A percentile compares a stretch with the other conserved stretches of the same genome.
Conservation (phyloP, 2,113 vertebrate species). For the Isurus oxyrinchus region DNA sequence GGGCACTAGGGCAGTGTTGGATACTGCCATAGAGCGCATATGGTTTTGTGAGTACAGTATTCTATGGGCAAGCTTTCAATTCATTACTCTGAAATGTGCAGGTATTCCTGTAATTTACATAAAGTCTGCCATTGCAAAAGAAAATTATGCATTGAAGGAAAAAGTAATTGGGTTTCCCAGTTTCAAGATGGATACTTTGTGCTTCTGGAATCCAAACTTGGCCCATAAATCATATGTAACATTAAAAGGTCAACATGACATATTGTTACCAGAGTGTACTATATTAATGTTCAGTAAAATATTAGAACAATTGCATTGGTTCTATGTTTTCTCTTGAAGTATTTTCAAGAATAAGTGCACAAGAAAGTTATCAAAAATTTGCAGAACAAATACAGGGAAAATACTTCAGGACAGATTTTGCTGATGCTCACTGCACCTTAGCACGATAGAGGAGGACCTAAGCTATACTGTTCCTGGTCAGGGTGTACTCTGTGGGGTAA, state of each 20-base stretch:
- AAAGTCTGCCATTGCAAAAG: not conserved
- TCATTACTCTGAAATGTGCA: not conserved
- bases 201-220: not conserved
- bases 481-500: not conserved
- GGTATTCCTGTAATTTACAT: not conserved
- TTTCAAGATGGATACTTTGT: not conserved
- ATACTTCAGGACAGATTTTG: not conserved
- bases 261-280: not conserved
- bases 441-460: not conserved
- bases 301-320: not conserved
- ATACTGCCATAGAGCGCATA: not conserved
- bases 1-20: not conserved
- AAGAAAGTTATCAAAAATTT: not conserved
- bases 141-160: not conserved
- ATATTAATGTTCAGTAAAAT: not conserved
- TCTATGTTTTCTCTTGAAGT: not conserved
- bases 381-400: not conserved
- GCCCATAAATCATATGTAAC: not conserved
- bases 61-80: not conserved
- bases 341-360: not conserved
- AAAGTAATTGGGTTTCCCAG: not conserved
- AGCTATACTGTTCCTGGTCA: not conserved
- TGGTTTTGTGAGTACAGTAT: not conserved
- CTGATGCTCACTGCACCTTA: not conserved
- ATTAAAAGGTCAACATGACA: not conserved